A percentile compares a stretch with the other conserved stretches of the same genome.
phyloP scores from a whole-genome alignment of 2,797 vertebrate genomes.

The Gallinago solitaria region DNA sequence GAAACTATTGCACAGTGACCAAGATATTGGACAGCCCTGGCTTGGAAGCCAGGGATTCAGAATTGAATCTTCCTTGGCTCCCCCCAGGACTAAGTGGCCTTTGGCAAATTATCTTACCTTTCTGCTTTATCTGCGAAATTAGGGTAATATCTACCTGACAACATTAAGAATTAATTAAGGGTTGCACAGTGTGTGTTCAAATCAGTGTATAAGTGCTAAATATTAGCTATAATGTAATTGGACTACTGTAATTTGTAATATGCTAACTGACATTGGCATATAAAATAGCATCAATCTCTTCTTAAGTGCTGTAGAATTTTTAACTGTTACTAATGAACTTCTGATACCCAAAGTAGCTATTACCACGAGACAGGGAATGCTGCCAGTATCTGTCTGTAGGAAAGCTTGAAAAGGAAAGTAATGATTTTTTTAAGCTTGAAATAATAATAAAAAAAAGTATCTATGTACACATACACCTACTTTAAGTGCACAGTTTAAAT shows the following conservation, averaged over 20 bases:
- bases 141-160: background rate
- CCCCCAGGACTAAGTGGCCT: background rate
- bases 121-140: conserved; percentile 29
- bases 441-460: background rate
- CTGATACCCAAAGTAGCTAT: conserved; percentile 7
- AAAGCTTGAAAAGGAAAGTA: background rate
- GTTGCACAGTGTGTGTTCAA: conserved; percentile 13
- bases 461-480: background rate
- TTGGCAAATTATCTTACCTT: background rate
- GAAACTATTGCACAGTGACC: background rate
- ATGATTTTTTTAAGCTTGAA: background rate
- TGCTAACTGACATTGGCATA: background rate
- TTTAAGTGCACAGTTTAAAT: background rate
- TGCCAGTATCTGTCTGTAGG: conserved; percentile 1
- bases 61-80: background rate
- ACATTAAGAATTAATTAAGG: conserved; percentile 11
- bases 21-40: background rate
- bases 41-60: background rate
- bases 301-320: conserved; percentile 31
- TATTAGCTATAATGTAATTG: conserved; percentile 33
- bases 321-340: conserved; percentile 53
- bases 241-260: conserved; percentile 27
- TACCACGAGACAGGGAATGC: conserved; percentile 2
- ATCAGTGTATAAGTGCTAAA: conserved; percentile 21
- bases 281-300: conserved; percentile 23